Conservation (phyloP, 1,140 invertebrate species). For the Chironomus striatipennis region DNA sequence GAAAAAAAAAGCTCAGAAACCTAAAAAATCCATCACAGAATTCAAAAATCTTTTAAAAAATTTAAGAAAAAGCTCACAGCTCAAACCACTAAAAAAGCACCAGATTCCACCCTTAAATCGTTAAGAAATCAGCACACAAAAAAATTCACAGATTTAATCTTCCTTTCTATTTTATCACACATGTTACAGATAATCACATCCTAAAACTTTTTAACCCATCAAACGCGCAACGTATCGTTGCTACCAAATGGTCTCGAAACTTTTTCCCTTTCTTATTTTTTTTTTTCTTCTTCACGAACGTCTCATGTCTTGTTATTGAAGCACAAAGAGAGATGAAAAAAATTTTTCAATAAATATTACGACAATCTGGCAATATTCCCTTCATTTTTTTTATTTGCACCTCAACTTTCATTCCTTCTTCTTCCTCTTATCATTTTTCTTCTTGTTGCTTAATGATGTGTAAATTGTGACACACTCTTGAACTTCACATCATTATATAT, state of each 20-base stretch:
- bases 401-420: neutral
- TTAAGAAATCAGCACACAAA: neutral
- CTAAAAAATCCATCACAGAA: no score
- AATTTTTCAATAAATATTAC: neutral
- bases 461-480: constrained; percentile 12
- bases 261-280: neutral
- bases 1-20: no score
- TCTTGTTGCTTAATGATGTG: neutral
- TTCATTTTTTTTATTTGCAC: neutral
- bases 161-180: neutral
- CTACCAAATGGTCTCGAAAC: neutral
- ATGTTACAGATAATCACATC: constrained; percentile 13
- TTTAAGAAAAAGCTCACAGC: no score
- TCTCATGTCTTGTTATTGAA: neutral
- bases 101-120: neutral
- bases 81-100: neutral
- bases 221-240: neutral
- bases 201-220: neutral
- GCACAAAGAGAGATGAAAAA: neutral
- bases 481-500: constrained; percentile 14
- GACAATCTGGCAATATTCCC: no score
- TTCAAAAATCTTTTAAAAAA: no score
- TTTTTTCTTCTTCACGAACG: no score
- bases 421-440: neutral
- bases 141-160: neutral